Evolutionary conservation across 2,113 vertebrate genomes (phyloP).

Genomic region (Piaya cayana): DNA sequence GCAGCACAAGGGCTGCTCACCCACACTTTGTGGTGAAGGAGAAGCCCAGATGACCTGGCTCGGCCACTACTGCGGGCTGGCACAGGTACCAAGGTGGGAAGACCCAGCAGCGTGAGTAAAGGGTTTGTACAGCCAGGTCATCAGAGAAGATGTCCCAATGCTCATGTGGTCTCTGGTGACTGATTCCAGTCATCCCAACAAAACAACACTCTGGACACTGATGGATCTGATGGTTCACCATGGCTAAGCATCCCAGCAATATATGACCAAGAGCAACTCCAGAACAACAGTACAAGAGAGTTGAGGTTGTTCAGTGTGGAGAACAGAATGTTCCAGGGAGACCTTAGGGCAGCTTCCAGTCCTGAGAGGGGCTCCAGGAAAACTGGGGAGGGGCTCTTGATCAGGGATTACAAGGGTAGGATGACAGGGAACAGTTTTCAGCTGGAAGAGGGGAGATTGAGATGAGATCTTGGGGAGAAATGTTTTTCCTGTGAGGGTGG

Average conservation of each 20-base stretch:
- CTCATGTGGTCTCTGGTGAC: background rate
- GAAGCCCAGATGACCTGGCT: background rate
- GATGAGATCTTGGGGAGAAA: too few relatives aligned
- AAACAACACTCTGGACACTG: background rate
- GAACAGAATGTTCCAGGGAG: too few relatives aligned
- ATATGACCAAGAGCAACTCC: background rate
- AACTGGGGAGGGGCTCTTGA: too few relatives aligned
- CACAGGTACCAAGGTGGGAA: background rate
- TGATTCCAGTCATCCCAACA: background rate
- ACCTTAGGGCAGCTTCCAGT: too few relatives aligned
- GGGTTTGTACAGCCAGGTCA: background rate
- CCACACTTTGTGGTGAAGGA: accelerated
- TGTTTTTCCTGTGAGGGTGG: too few relatives aligned
- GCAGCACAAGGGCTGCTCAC: background rate
- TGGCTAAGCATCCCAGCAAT: background rate
- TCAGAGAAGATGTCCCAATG: background rate
- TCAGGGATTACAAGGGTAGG: too few relatives aligned
- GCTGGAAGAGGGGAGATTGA: too few relatives aligned
- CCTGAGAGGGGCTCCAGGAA: too few relatives aligned
- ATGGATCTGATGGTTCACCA: accelerated
- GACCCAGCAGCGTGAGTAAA: background rate
- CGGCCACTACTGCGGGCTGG: too few relatives aligned
- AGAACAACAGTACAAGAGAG: accelerated
- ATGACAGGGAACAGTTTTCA: too few relatives aligned
- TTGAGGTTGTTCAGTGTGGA: too few relatives aligned